Conservation (phyloP, 2,888 invertebrate genomes). For the Cheilosia vernalis region DNA sequence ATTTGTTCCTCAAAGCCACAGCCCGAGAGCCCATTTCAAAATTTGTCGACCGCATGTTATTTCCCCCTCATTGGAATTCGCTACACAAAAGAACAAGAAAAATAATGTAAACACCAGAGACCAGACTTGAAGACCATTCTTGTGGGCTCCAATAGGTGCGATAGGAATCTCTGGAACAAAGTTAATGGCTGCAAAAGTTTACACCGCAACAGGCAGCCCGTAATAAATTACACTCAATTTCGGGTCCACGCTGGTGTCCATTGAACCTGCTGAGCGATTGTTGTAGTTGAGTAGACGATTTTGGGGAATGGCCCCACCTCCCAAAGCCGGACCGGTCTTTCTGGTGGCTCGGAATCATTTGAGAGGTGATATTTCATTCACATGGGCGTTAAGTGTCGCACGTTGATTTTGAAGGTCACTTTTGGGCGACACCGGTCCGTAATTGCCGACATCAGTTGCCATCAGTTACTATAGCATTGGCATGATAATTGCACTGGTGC, state of each 20-base stretch:
- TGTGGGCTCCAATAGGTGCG: slow-evolving; percentile 14
- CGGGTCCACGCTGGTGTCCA: slow-evolving; percentile 12
- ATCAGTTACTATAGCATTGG: neutral
- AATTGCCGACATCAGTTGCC: slow-evolving; percentile 48
- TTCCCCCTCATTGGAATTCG: neutral
- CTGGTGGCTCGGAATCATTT: slow-evolving; percentile 55
- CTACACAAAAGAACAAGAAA: slow-evolving; percentile 11
- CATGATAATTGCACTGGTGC: neutral
- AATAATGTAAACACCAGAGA: slow-evolving; percentile 30
- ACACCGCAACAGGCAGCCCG: neutral
- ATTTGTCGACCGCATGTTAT: neutral
- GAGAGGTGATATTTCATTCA: slow-evolving; percentile 34
- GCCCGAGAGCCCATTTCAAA: neutral
- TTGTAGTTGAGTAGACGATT: slow-evolving; percentile 13
- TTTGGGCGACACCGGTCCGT: slow-evolving; percentile 29
- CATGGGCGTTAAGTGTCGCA: slow-evolving; percentile 45
- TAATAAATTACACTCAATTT: slow-evolving; percentile 15
- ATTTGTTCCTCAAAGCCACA: no score
- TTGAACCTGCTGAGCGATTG: slow-evolving; percentile 46
- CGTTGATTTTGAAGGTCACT: slow-evolving; percentile 44
- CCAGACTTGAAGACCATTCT: slow-evolving; percentile 37
- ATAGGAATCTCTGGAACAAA: slow-evolving; percentile 31
- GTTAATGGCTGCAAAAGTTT: neutral
- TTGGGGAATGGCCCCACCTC: neutral
- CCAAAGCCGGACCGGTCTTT: slow-evolving; percentile 26